Conservation (phyloP, 2,797 vertebrate genomes). For the Dromococcyx pavoninus region DNA sequence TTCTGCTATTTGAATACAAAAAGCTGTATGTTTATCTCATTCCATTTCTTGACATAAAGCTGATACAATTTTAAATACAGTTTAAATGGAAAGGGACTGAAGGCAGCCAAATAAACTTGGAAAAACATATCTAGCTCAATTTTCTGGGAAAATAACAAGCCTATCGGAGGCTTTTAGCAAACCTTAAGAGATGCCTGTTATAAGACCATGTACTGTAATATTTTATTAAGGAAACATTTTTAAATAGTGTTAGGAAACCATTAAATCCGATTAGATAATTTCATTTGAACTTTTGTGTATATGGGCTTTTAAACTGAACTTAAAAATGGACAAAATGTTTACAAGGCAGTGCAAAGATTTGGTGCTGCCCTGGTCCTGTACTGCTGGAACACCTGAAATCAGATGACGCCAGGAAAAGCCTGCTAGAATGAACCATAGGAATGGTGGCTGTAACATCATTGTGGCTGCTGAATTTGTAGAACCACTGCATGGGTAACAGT, state of each 20-base stretch:
- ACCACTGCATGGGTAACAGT: accelerated
- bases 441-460: background rate
- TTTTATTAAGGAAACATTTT: background rate
- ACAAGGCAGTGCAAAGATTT: background rate
- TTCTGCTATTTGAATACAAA: background rate
- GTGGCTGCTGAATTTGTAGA: background rate
- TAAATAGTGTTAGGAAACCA: background rate
- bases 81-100: background rate
- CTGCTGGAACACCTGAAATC: background rate
- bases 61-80: background rate
- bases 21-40: background rate
- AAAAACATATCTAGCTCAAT: background rate
- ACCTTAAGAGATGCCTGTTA: background rate
- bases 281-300: background rate
- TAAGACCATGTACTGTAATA: background rate
- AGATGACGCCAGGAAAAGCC: background rate
- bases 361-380: background rate
- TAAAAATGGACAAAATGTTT: background rate
- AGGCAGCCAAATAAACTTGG: background rate
- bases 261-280: background rate
- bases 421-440: background rate
- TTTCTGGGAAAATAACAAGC: background rate
- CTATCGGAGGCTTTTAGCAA: background rate
- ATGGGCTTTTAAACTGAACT: background rate
- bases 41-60: background rate